Base-by-base conservation (phyloP, 1,140 invertebrate genomes). In the Brachionus rubens region DNA sequence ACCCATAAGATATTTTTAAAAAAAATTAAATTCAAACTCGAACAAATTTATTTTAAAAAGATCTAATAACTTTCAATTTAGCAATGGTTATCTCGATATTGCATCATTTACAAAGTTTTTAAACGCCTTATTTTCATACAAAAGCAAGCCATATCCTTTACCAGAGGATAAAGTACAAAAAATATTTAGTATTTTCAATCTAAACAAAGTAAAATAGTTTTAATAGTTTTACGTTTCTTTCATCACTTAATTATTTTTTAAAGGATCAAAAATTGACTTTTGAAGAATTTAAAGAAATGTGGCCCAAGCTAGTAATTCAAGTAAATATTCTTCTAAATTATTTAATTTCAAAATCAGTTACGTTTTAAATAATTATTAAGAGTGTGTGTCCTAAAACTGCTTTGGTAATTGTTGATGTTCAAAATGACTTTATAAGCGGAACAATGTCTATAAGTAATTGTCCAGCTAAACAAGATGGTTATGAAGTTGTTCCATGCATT, bases 391-490 rank as follows among this genome's bases (percentile, higher is more conserved):
- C 67, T 14, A 75, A 41, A 75, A 47, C 80, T 33, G 94, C 91
- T n/a, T 90, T 98, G 81, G 85, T 98, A 33, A 89, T 98, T 77
- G 92, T 98, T 67, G 96, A 98, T 85, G 94, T 98, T 3, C 96
- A 98, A 86, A 97, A 98, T 85, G 95, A 98, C 86, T 98, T 98
- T 85, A 96, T 98, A 80, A 89, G 90, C 75, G 96, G 95, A 48
- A 92, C 92, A 12, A 87, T 98, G 70, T 91, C 95, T 80, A 91
- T 98, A 80, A 91, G 90, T 81, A 90, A 94, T 80, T 96, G 93
- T 84, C 91, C 92, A 62, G 93, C 94, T 19, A 90, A 92, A 80
- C 93, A 97, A 78, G 91, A 96, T 41, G 83, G 82, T 6, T 54
- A 47, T 21, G 80, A 79, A 16, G 83, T 86, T 16, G 77, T 86